A percentile compares a stretch with the other conserved stretches of the same genome.
Evolutionary conservation across 2,797 vertebrate genomes (phyloP).

Genomic region (Molossus alvarezi): DNA sequence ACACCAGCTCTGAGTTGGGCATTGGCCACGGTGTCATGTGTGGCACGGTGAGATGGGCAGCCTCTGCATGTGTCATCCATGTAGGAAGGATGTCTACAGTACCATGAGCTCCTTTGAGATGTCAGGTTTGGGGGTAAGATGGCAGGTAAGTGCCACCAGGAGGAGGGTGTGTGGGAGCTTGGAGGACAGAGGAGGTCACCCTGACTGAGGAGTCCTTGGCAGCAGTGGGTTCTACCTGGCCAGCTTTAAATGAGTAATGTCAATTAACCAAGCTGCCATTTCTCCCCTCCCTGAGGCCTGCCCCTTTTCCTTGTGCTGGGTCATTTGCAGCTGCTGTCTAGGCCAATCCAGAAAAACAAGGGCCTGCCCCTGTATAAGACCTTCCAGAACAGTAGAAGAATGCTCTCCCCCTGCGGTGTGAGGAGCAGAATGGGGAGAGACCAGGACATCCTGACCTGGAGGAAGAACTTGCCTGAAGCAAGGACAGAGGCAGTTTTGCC

Average conservation of each 20-base stretch:
- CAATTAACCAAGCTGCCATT: not conserved
- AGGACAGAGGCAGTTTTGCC: not conserved
- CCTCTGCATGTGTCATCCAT: not conserved
- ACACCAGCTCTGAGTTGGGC: not conserved
- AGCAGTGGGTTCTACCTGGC: not conserved
- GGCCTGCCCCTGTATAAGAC: not conserved
- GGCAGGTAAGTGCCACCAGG: not conserved
- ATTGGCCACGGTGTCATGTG: rapidly evolving
- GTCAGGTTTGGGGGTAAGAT: not conserved
- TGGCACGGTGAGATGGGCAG: not conserved
- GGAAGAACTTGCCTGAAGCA: not conserved
- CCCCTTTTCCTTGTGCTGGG: not conserved
- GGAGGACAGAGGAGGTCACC: not conserved
- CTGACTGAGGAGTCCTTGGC: not conserved
- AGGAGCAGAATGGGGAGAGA: not conserved
- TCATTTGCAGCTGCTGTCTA: constrained; percentile 13
- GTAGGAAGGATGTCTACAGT: not conserved
- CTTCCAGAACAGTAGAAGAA: not conserved
- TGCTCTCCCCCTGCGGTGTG: not conserved
- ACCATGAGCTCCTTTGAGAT: not conserved
- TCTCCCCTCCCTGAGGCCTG: not conserved
- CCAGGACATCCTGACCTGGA: not conserved
- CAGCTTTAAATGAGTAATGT: not conserved
- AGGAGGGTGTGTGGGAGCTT: not conserved
- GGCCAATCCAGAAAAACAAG: not conserved